These are phyloP conservation scores for Heliangelus exortis DNA, from an alignment of 2,797 vertebrate species.

Conservation along the genomic window DNA sequence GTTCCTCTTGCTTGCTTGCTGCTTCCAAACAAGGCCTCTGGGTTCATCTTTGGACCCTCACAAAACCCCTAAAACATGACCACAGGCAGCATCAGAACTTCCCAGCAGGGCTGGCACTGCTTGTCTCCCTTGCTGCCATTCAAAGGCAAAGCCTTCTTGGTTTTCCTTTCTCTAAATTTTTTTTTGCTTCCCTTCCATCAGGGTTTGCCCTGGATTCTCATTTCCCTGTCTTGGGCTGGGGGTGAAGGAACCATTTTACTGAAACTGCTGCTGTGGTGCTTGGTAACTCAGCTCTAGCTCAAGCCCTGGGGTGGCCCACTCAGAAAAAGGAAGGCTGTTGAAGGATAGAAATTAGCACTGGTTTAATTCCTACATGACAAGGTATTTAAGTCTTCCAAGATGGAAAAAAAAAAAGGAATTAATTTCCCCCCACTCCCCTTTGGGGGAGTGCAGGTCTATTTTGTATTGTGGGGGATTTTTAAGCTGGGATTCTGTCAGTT, in stretches of 20 bases:
- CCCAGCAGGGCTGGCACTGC: neutral
- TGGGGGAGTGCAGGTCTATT: neutral
- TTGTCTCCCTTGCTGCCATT: neutral
- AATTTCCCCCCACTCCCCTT: neutral
- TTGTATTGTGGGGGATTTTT: neutral
- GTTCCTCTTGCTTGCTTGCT: neutral
- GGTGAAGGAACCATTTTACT: neutral
- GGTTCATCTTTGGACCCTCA: neutral
- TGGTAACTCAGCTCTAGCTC: neutral
- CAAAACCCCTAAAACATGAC: neutral
- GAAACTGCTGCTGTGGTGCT: neutral
- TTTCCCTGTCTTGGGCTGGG: neutral
- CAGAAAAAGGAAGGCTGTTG: neutral
- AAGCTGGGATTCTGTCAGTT: slow-evolving; percentile 32
- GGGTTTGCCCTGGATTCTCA: neutral
- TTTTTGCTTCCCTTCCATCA: neutral
- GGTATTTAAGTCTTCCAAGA: neutral
- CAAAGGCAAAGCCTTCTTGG: neutral
- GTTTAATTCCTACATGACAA: neutral
- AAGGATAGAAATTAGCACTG: neutral
- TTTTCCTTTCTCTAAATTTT: neutral
- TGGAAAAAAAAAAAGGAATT: no score
- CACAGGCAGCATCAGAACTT: neutral
- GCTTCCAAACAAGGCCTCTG: neutral
- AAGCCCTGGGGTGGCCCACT: neutral